A percentile compares a stretch with the other conserved stretches of the same genome.
Conservation (phyloP, 1,140 invertebrate genomes). For the Drosophila carrolli region DNA sequence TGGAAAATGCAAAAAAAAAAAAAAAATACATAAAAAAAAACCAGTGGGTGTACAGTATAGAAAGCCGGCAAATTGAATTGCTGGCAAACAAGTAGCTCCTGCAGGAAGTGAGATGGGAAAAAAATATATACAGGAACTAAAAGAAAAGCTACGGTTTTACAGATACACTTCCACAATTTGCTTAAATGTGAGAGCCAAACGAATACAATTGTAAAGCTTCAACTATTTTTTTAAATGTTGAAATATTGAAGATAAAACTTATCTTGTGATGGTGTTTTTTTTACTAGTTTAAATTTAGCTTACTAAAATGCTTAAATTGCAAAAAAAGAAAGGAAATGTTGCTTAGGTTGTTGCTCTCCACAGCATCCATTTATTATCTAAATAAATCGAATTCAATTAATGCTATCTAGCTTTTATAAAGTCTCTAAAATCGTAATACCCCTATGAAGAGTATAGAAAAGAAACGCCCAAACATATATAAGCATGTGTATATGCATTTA, state of each 20-base stretch:
- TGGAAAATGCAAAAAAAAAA: constrained; percentile 13
- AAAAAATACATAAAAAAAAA: constrained; percentile 23
- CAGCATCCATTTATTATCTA: too few species aligned
- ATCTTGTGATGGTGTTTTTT: too few species aligned
- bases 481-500: constrained; percentile 14
- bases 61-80: constrained; percentile 71
- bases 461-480: not conserved
- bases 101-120: constrained; percentile 36
- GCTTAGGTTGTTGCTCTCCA: too few species aligned
- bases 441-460: not conserved
- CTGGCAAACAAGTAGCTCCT: constrained; percentile 58
- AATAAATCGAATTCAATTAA: too few species aligned
- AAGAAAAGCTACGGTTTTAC: not conserved
- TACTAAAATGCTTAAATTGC: too few species aligned
- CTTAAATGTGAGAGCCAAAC: too few species aligned
- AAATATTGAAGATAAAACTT: too few species aligned
- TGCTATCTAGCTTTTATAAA: not conserved
- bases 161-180: not conserved
- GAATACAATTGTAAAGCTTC: too few species aligned
- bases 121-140: constrained; percentile 10
- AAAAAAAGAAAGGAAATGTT: too few species aligned
- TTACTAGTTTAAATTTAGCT: too few species aligned
- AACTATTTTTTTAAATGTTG: too few species aligned
- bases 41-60: constrained; percentile 6
- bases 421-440: not conserved